A percentile compares a stretch with the other conserved stretches of the same genome.
Evolutionary conservation across 2,113 vertebrate species (phyloP).

Genomic region (Spheniscus mendiculus): DNA sequence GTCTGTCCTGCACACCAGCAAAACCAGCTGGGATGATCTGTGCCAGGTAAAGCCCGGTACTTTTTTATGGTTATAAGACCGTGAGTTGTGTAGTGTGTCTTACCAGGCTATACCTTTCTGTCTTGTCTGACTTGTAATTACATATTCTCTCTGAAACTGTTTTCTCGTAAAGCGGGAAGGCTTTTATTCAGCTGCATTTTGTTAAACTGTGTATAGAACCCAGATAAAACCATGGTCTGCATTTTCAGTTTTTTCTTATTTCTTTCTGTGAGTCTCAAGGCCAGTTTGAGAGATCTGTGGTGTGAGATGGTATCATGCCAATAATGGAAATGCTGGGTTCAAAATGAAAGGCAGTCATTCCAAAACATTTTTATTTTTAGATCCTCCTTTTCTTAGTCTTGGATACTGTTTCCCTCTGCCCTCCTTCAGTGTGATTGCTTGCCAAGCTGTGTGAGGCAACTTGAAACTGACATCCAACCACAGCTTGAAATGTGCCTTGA

Average conservation of each 20-base stretch:
- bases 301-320: not conserved
- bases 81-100: not conserved
- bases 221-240: rapidly evolving
- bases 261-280: not conserved
- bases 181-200: not conserved
- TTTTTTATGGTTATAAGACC: not conserved
- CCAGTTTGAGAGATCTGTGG: not conserved
- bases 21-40: not conserved
- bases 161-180: not conserved
- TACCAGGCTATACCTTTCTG: not conserved
- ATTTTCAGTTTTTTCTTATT: not conserved
- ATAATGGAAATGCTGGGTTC: not conserved
- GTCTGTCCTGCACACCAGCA: not conserved
- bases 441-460: conserved; percentile 37
- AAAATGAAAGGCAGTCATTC: not conserved
- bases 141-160: not conserved
- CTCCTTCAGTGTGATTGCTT: not conserved
- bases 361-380: conserved; percentile 31
- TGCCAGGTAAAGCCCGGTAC: not conserved
- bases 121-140: not conserved
- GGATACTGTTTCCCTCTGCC: not conserved
- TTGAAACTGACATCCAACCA: conserved; percentile 34
- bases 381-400: not conserved
- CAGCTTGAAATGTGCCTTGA: conserved; percentile 65
- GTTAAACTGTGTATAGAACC: not conserved